Percentiles rank a stretch among this genome's conserved stretches.
These are phyloP conservation scores for Coptotermes formosanus DNA, from an alignment of 1,140 invertebrate genomes.

Conservation along the genomic window DNA sequence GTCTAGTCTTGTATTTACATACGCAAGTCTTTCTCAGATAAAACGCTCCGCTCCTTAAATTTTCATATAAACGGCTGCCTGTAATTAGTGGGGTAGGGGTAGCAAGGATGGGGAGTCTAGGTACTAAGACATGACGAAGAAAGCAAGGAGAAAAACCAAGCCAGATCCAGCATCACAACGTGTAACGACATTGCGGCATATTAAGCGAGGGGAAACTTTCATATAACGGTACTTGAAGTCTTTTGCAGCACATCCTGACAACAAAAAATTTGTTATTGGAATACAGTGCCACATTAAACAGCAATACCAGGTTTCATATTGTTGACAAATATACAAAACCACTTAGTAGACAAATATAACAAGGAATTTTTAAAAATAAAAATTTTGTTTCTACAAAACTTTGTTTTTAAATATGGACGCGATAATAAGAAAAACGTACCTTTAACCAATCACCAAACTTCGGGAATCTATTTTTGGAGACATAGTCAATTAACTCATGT, in stretches of 20 bases:
- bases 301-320: too few species aligned
- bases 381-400: too few species aligned
- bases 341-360: too few species aligned
- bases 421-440: too few species aligned
- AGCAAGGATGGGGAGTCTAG: neutral
- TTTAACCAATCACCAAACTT: too few species aligned
- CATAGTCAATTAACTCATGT: too few species aligned
- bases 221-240: neutral
- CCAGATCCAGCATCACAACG: neutral
- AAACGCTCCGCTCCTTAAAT: constrained; percentile 24
- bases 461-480: too few species aligned
- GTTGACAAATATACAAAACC: too few species aligned
- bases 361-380: too few species aligned
- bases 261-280: neutral
- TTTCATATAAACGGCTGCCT: constrained; percentile 17
- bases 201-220: neutral
- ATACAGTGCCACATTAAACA: too few species aligned
- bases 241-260: neutral
- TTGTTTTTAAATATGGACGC: too few species aligned
- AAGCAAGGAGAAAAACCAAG: neutral
- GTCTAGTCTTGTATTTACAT: neutral
- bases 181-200: neutral
- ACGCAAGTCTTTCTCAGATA: constrained; percentile 16
- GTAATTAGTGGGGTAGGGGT: neutral
- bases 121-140: neutral